Evolutionary conservation across 2,113 vertebrate species (phyloP).

Genomic region (Irena cyanogastra): DNA sequence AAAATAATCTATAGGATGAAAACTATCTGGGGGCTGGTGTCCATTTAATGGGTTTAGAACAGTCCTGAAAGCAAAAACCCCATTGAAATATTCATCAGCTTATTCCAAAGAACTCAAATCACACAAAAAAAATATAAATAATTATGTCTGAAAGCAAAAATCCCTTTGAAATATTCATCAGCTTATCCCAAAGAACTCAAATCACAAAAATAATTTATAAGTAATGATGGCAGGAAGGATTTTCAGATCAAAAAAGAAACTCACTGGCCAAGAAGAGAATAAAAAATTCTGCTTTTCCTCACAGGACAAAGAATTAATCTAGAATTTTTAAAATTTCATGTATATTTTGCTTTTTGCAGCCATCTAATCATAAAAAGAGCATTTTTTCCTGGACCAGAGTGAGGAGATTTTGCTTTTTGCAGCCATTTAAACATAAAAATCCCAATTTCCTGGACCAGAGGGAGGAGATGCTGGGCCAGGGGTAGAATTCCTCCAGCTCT

Average conservation of each 20-base stretch:
- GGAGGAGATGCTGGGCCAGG: not conserved
- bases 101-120: not conserved
- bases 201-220: not conserved
- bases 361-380: not conserved
- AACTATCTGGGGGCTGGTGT: fast-evolving
- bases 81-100: not conserved
- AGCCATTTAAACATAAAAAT: not conserved
- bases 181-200: not conserved
- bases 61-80: not conserved
- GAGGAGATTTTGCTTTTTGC: not conserved
- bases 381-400: not conserved
- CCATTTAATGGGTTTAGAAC: not conserved
- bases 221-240: not conserved
- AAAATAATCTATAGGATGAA: not conserved
- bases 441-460: not conserved
- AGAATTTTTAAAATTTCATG: fast-evolving
- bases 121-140: not conserved
- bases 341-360: not conserved
- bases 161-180: not conserved
- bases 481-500: slow-evolving; percentile 10
- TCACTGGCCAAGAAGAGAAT: not conserved
- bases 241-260: not conserved
- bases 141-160: not conserved
- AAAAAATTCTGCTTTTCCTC: not conserved
- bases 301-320: not conserved